phyloP scores from a whole-genome alignment of 2,113 vertebrate genomes.

The Noctilio leporinus region DNA sequence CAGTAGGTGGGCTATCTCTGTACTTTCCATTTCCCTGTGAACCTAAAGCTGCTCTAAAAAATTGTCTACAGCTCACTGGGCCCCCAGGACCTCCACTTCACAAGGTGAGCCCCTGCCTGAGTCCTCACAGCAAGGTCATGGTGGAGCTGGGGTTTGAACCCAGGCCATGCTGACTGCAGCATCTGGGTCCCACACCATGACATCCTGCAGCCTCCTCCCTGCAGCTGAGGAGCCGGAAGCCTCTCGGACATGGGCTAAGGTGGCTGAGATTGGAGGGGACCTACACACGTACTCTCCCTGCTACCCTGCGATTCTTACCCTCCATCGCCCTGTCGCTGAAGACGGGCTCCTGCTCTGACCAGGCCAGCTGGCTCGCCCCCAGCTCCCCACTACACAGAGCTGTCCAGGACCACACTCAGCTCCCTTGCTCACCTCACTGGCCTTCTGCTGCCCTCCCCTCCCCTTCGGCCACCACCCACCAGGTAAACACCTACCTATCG shows the following conservation, averaged over 20 bases:
- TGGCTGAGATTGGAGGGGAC: not conserved
- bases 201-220: not conserved
- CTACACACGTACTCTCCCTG: not conserved
- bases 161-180: not conserved
- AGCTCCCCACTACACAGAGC: not conserved
- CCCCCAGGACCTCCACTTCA: not conserved
- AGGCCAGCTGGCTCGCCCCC: not conserved
- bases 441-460: not conserved
- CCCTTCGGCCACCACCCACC: not conserved
- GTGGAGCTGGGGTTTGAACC: not conserved
- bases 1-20: not conserved
- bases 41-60: not conserved
- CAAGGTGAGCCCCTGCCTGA: not conserved
- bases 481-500: not conserved
- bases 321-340: fast-evolving
- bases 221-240: not conserved
- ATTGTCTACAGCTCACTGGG: not conserved
- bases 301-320: not conserved
- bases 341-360: not conserved
- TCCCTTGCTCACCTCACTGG: not conserved
- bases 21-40: not conserved
- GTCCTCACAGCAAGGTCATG: not conserved
- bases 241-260: fast-evolving
- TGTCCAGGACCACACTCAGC: not conserved
- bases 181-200: not conserved